Evolutionary conservation across 2,797 vertebrate genomes (phyloP).

Genomic region (Capromys pilorides): DNA sequence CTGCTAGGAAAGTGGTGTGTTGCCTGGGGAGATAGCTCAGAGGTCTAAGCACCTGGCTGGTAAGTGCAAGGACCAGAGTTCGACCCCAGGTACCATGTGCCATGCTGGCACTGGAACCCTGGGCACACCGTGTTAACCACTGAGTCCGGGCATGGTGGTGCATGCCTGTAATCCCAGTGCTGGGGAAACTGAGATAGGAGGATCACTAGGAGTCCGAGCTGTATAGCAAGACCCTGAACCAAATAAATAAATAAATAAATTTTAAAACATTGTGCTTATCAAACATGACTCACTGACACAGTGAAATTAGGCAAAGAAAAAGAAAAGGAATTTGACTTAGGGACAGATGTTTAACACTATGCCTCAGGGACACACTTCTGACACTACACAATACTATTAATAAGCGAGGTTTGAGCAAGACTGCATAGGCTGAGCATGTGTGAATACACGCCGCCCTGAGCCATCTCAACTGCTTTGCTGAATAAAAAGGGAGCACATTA

Average conservation of each 20-base stretch:
- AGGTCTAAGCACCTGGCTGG: too few species aligned
- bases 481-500: neutral
- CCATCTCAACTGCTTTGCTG: slow-evolving; percentile 2
- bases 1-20: neutral
- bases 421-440: neutral
- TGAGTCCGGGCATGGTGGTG: too few species aligned
- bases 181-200: too few species aligned
- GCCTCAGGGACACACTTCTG: slow-evolving; percentile 1
- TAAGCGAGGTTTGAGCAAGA: slow-evolving; percentile 25
- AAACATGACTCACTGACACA: neutral
- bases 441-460: neutral
- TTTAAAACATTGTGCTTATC: neutral
- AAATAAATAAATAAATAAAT: too few species aligned
- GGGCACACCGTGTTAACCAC: too few species aligned
- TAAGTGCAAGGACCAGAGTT: too few species aligned
- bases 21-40: too few species aligned
- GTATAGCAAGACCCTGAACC: too few species aligned
- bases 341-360: neutral
- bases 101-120: too few species aligned
- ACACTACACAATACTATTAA: neutral
- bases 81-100: too few species aligned
- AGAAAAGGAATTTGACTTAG: neutral
- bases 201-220: too few species aligned
- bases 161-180: too few species aligned
- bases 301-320: neutral